phyloP scores from a whole-genome alignment of 1,140 invertebrate species.

The Coboldia fuscipes region DNA sequence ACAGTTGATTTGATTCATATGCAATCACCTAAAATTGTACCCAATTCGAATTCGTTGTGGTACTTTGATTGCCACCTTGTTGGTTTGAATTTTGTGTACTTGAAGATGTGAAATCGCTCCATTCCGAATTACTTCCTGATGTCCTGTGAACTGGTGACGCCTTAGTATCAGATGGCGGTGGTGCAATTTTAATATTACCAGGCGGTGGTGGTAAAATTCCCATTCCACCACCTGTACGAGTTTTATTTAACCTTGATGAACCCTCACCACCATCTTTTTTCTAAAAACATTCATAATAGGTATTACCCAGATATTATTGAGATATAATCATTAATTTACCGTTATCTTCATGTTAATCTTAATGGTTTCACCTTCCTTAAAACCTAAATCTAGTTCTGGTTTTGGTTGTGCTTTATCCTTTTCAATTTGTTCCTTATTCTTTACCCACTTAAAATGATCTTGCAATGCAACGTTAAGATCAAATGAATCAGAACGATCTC shows the following conservation, averaged over 20 bases:
- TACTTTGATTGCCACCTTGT: too few species aligned
- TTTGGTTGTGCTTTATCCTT: constrained; percentile 53
- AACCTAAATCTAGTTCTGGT: constrained; percentile 81
- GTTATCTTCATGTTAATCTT: constrained; percentile 97
- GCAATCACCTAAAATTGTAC: constrained; percentile 39
- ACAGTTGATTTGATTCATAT: neutral
- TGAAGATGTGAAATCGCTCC: constrained; percentile 79
- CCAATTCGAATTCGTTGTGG: constrained; percentile 38
- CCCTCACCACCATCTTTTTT: constrained; percentile 72
- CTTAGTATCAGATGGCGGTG: constrained; percentile 54
- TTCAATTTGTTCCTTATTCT: constrained; percentile 75
- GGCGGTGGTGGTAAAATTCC: constrained; percentile 18
- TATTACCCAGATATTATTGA: constrained; percentile 6
- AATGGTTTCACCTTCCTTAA: constrained; percentile 97
- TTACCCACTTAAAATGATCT: constrained; percentile 95
- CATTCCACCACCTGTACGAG: constrained; percentile 21
- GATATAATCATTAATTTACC: constrained; percentile 39
- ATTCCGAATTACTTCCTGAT: constrained; percentile 30
- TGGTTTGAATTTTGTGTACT: too few species aligned
- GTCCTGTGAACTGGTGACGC: constrained; percentile 45
- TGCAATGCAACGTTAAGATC: constrained; percentile 96
- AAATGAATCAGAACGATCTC: constrained; percentile 95
- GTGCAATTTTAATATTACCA: constrained; percentile 45
- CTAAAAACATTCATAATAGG: too few species aligned
- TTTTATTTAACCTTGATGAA: constrained; percentile 33